Evolutionary conservation across 2,113 vertebrate species (phyloP).

Genomic region (Eretmochelys imbricata): DNA sequence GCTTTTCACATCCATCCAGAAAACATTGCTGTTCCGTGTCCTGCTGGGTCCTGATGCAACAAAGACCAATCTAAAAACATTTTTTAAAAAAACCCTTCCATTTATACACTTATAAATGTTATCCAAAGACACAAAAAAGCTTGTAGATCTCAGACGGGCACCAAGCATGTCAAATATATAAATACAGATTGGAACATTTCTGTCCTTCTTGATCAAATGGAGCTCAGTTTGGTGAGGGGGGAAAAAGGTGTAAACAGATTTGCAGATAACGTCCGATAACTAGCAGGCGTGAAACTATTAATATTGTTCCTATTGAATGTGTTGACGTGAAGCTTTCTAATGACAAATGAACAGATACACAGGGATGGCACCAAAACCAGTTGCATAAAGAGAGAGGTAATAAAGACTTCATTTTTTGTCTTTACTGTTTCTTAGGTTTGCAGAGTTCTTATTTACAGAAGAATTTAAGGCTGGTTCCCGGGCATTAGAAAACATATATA

Average conservation of each 20-base stretch:
- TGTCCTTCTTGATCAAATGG: background rate
- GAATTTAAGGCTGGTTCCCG: conserved; percentile 88
- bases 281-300: background rate
- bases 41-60: background rate
- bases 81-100: background rate
- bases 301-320: background rate
- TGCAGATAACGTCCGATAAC: background rate
- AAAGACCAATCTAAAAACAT: background rate
- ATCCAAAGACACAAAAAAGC: background rate
- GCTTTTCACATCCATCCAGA: background rate
- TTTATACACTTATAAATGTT: background rate
- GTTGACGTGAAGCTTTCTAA: background rate
- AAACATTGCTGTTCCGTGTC: background rate
- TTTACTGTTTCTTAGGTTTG: conserved; percentile 83
- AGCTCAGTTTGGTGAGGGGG: background rate
- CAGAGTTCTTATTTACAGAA: conserved; percentile 91
- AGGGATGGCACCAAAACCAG: background rate
- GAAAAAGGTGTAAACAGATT: background rate
- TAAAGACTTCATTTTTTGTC: conserved; percentile 9
- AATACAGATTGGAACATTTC: background rate
- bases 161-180: rapidly evolving
- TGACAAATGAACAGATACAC: background rate
- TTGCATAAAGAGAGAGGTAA: conserved; percentile 3
- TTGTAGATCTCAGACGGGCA: background rate
- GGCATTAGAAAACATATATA: conserved; percentile 85